Conservation (phyloP, 2,797 vertebrate genomes). For the Syngnathus acus region DNA sequence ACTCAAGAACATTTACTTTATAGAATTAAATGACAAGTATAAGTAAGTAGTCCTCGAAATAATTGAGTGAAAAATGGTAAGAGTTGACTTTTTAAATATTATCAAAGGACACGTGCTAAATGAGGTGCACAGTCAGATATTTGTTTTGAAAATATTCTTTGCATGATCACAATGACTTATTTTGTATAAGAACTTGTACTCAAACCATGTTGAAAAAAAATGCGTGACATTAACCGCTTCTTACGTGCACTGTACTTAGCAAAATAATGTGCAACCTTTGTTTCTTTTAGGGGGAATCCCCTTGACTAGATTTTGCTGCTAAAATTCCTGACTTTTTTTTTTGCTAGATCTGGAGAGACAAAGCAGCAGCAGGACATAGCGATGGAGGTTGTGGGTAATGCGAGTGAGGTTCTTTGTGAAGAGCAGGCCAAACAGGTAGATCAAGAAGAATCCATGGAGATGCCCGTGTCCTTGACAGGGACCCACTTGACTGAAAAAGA, state of each 20-base stretch:
- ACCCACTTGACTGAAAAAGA: background rate
- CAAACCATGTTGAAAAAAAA: background rate
- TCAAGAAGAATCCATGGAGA: conserved; percentile 65
- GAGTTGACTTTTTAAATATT: too few relatives aligned
- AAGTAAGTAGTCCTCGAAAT: background rate
- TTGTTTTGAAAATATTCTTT: background rate
- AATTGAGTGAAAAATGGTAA: background rate
- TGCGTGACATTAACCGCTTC: background rate
- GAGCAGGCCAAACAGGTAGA: conserved; percentile 32
- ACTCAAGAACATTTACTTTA: background rate
- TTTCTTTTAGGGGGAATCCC: background rate
- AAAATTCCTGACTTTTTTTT: background rate
- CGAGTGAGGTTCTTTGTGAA: conserved; percentile 42
- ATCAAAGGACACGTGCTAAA: background rate
- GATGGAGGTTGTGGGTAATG: conserved; percentile 54
- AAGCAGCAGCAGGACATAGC: conserved; percentile 36
- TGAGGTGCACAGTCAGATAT: background rate
- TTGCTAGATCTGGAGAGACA: conserved; percentile 30
- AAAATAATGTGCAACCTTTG: background rate
- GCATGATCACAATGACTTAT: background rate
- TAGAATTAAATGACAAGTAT: background rate
- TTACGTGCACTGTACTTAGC: background rate
- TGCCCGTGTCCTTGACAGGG: conserved; percentile 32
- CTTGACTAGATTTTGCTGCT: background rate
- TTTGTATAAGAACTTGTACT: background rate